A percentile compares a stretch with the other conserved stretches of the same genome.
phyloP scores from a whole-genome alignment of 2,888 invertebrate genomes.

The Cylloceria caligata region DNA sequence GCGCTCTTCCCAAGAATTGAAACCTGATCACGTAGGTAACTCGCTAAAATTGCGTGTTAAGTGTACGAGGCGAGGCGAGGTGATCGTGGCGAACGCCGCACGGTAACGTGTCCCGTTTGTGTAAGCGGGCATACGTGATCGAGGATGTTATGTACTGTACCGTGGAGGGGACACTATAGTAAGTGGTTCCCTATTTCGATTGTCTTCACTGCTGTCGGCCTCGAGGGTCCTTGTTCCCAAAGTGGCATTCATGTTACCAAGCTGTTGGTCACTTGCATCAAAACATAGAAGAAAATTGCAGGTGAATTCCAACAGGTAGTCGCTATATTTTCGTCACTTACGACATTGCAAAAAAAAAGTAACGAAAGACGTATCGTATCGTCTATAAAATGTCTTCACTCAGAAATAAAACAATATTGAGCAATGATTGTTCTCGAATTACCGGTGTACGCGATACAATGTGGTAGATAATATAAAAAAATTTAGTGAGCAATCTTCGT shows the following conservation, averaged over 20 bases:
- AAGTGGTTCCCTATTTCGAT: not conserved
- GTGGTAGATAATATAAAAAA: too few species aligned
- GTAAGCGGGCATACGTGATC: constrained; percentile 80
- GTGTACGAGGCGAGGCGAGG: constrained; percentile 55
- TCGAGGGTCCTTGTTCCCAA: not conserved
- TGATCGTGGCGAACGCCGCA: constrained; percentile 59
- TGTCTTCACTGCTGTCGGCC: not conserved
- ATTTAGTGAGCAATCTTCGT: too few species aligned
- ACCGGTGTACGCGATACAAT: too few species aligned
- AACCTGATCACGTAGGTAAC: constrained; percentile 78
- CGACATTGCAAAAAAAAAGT: not conserved
- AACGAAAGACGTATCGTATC: too few species aligned
- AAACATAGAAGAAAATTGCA: not conserved
- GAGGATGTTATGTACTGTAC: constrained; percentile 62
- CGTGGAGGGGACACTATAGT: not conserved
- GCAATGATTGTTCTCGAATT: too few species aligned
- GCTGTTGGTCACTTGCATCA: constrained; percentile 14
- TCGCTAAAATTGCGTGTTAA: constrained; percentile 74
- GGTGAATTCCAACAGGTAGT: not conserved
- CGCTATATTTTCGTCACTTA: not conserved
- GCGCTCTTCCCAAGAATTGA: constrained; percentile 62
- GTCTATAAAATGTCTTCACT: too few species aligned
- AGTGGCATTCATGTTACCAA: constrained; percentile 6
- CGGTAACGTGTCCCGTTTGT: constrained; percentile 80
- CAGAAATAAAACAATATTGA: too few species aligned